phyloP scores from a whole-genome alignment of 2,113 vertebrate species.

The Pandion haliaetus region DNA sequence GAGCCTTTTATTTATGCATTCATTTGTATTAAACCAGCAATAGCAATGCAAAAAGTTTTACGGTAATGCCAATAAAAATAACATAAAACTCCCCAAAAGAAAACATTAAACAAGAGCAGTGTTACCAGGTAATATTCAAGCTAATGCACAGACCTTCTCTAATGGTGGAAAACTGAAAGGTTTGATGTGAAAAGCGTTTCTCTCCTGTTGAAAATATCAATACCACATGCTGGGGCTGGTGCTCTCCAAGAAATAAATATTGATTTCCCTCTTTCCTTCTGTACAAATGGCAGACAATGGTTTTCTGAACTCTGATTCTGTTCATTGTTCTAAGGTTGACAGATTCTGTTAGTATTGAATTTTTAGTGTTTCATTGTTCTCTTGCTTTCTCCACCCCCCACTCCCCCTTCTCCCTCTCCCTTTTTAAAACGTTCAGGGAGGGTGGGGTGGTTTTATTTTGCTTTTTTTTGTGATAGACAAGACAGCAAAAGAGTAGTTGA shows the following conservation, averaged over 20 bases:
- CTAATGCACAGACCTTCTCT: conserved; percentile 8
- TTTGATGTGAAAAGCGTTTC: conserved; percentile 50
- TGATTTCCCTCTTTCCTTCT: conserved; percentile 53
- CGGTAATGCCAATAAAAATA: background rate
- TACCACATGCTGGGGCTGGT: conserved; percentile 18
- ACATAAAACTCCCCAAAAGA: background rate
- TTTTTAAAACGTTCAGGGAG: background rate
- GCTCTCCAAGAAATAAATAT: conserved; percentile 67
- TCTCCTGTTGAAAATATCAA: conserved; percentile 62
- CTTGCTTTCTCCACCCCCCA: background rate
- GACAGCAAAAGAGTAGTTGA: background rate
- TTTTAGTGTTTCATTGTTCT: conserved; percentile 40
- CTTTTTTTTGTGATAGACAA: background rate
- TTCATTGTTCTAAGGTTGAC: conserved; percentile 55
- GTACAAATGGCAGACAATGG: conserved; percentile 19
- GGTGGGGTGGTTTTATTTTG: background rate
- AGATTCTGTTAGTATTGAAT: conserved; percentile 34
- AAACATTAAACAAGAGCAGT: background rate
- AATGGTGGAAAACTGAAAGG: conserved; percentile 25
- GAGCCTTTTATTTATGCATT: background rate
- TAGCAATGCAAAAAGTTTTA: background rate
- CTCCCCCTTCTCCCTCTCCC: rapidly evolving
- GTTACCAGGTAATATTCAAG: background rate
- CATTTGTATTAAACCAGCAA: background rate
- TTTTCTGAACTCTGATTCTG: conserved; percentile 29